These are phyloP conservation scores for Melolontha melolontha DNA, from an alignment of 2,888 invertebrate genomes.

Conservation along the genomic window DNA sequence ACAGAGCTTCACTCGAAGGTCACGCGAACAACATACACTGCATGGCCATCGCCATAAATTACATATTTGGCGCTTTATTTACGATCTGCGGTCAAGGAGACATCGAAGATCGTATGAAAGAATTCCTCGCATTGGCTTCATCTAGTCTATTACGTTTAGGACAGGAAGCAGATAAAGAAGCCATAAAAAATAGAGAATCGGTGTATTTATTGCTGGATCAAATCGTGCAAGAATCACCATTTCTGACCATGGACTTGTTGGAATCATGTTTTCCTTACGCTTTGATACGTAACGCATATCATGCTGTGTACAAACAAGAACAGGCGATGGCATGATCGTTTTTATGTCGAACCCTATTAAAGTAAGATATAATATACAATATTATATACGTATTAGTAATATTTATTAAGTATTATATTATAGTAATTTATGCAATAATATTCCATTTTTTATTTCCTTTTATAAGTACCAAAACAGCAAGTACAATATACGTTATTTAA, in stretches of 20 bases:
- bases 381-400: conserved; percentile 10
- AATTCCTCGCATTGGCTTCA: conserved; percentile 92
- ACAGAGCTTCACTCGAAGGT: conserved; percentile 87
- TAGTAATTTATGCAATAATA: conserved; percentile 26
- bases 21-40: conserved; percentile 99
- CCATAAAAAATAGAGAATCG: conserved; percentile 93
- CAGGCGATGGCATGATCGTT: conserved; percentile 68
- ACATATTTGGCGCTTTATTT: conserved; percentile 96
- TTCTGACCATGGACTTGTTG: conserved; percentile 97
- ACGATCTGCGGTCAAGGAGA: conserved; percentile 96
- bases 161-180: conserved; percentile 95
- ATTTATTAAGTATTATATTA: conserved; percentile 20
- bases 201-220: conserved; percentile 96
- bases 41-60: conserved; percentile 95
- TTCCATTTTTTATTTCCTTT: conserved; percentile 24
- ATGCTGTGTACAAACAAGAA: conserved; percentile 93
- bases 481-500: conserved; percentile 14
- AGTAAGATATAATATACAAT: conserved; percentile 9
- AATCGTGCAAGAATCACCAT: conserved; percentile 98
- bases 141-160: conserved; percentile 94
- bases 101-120: conserved; percentile 97
- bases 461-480: conserved; percentile 10
- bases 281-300: conserved; percentile 96
- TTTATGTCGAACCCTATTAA: conserved; percentile 23
- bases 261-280: conserved; percentile 99